phyloP scores from a whole-genome alignment of 2,113 vertebrate genomes.

The Nothoprocta perdicaria region DNA sequence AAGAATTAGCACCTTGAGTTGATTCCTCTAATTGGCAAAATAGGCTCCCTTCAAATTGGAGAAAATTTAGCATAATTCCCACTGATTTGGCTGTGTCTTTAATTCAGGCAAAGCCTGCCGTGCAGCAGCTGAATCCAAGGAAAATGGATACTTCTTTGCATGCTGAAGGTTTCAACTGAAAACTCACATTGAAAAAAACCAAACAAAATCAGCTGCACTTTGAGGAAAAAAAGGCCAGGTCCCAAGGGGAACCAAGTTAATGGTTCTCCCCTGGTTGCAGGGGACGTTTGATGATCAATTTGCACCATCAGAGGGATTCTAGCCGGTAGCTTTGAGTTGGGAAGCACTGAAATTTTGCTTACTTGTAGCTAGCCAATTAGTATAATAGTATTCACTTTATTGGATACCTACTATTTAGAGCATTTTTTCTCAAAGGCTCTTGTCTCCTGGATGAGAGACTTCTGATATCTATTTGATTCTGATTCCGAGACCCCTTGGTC shows the following conservation, averaged over 20 bases:
- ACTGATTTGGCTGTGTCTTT: neutral
- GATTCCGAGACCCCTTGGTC: too few species aligned
- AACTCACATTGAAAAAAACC: neutral
- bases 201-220: neutral
- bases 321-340: neutral
- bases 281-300: neutral
- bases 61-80: neutral
- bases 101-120: neutral
- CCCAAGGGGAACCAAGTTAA: neutral
- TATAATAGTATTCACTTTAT: too few species aligned
- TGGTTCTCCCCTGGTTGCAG: neutral
- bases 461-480: neutral
- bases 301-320: neutral
- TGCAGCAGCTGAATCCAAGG: neutral
- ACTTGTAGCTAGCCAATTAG: neutral
- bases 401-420: too few species aligned
- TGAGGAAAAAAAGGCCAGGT: neutral
- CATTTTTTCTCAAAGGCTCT: too few species aligned
- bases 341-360: neutral
- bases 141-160: neutral
- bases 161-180: neutral
- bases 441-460: neutral
- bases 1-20: neutral
- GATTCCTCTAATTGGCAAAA: neutral
- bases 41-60: neutral